These are phyloP conservation scores for Sinhomidia bicolor DNA, from an alignment of 2,888 invertebrate genomes.

Conservation along the genomic window DNA sequence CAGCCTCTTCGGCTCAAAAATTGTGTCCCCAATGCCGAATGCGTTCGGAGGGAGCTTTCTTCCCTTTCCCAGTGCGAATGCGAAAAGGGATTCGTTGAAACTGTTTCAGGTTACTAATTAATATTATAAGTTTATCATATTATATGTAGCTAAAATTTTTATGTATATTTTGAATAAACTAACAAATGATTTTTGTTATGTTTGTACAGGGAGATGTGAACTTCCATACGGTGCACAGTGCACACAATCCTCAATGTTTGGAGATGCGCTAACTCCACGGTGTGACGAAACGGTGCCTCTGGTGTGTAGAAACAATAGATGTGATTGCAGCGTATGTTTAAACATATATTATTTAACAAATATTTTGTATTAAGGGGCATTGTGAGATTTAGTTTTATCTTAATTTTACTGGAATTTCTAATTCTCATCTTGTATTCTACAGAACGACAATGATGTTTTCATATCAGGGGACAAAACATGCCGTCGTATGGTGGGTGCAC, in stretches of 20 bases:
- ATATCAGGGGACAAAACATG: slow-evolving; percentile 71
- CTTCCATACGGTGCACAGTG: slow-evolving; percentile 71
- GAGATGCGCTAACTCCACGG: slow-evolving; percentile 65
- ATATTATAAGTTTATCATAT: no score
- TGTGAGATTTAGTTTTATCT: slow-evolving; percentile 32
- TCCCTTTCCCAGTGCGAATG: slow-evolving; percentile 75
- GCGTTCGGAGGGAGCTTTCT: slow-evolving; percentile 73
- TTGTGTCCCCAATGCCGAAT: slow-evolving; percentile 75
- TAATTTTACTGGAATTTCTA: neutral
- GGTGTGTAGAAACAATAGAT: slow-evolving; percentile 60
- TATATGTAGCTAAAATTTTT: no score
- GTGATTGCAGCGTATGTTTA: slow-evolving; percentile 68
- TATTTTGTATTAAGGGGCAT: slow-evolving; percentile 46
- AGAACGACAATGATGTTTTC: slow-evolving; percentile 74
- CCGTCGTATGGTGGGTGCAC: slow-evolving; percentile 71
- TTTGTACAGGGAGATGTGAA: slow-evolving; percentile 68
- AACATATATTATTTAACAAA: no score
- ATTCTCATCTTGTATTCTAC: neutral
- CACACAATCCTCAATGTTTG: slow-evolving; percentile 54
- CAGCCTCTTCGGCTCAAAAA: slow-evolving; percentile 74
- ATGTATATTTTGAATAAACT: no score
- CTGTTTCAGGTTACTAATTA: slow-evolving; percentile 55
- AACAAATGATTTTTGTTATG: no score
- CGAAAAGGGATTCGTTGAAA: slow-evolving; percentile 74
- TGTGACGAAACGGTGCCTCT: slow-evolving; percentile 75